Evolutionary conservation across 2,113 vertebrate genomes (phyloP).

Genomic region (Oenanthe melanoleuca): DNA sequence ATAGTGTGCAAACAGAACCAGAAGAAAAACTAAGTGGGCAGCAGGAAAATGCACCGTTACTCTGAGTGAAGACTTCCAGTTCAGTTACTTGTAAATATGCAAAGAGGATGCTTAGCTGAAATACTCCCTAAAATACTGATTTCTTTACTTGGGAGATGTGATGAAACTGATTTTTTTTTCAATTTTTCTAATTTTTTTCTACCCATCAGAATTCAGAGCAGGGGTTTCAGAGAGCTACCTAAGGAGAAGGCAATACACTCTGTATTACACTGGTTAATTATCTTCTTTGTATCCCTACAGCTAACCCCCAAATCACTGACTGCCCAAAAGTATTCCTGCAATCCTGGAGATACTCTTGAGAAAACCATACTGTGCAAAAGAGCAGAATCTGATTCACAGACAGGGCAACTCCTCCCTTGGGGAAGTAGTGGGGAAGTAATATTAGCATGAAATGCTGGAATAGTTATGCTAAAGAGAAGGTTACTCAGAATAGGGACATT

Average conservation of each 20-base stretch:
- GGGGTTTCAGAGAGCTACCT: not conserved
- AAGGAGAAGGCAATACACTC: not conserved
- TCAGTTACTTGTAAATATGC: not conserved
- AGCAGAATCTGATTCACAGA: slow-evolving; percentile 2
- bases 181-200: not conserved
- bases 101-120: not conserved
- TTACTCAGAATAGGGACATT: not conserved
- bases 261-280: not conserved
- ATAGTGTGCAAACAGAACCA: not conserved
- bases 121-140: not conserved
- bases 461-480: slow-evolving; percentile 37
- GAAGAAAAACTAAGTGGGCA: not conserved
- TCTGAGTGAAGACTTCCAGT: not conserved
- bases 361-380: not conserved
- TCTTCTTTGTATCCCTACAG: not conserved
- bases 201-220: not conserved
- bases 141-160: not conserved
- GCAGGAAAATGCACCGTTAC: not conserved
- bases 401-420: not conserved
- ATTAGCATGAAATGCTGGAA: slow-evolving; percentile 33
- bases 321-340: not conserved
- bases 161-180: not conserved
- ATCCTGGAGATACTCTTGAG: not conserved
- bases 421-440: slow-evolving; percentile 59
- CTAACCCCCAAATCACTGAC: not conserved